Evolutionary conservation across 1,140 invertebrate genomes (phyloP).

Genomic region (Drosophila bifasciata): DNA sequence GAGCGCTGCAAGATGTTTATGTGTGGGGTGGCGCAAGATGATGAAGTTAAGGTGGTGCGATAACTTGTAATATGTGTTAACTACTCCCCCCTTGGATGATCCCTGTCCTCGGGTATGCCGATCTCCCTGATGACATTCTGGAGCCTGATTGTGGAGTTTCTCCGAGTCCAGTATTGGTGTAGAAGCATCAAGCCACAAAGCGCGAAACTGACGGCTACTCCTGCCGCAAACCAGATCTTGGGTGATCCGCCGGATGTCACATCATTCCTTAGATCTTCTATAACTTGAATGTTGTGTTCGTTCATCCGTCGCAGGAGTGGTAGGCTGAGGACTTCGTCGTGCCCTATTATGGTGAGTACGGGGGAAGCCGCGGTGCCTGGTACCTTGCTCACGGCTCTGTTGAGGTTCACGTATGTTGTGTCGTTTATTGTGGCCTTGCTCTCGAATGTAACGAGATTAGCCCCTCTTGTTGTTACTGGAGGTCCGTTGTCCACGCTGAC

Average conservation of each 20-base stretch:
- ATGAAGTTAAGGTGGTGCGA: no score
- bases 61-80: no score
- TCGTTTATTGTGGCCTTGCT: slow-evolving; percentile 8
- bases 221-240: neutral
- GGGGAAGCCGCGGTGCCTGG: neutral
- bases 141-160: no score
- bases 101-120: no score
- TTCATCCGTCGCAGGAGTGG: slow-evolving; percentile 9
- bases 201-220: slow-evolving; percentile 4
- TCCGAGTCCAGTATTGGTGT: slow-evolving; percentile 1
- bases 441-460: slow-evolving; percentile 7
- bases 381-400: no score
- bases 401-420: slow-evolving; percentile 15
- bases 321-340: slow-evolving; percentile 3
- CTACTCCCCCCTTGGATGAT: no score
- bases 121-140: no score
- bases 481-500: slow-evolving; percentile 8
- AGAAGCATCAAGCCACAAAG: slow-evolving; percentile 4
- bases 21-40: no score
- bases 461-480: slow-evolving; percentile 3
- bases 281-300: slow-evolving; percentile 15
- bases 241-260: slow-evolving; percentile 1
- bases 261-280: slow-evolving; percentile 15
- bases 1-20: no score
- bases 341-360: neutral